phyloP scores from a whole-genome alignment of 2,888 invertebrate genomes.

The Euplexia lucipara region DNA sequence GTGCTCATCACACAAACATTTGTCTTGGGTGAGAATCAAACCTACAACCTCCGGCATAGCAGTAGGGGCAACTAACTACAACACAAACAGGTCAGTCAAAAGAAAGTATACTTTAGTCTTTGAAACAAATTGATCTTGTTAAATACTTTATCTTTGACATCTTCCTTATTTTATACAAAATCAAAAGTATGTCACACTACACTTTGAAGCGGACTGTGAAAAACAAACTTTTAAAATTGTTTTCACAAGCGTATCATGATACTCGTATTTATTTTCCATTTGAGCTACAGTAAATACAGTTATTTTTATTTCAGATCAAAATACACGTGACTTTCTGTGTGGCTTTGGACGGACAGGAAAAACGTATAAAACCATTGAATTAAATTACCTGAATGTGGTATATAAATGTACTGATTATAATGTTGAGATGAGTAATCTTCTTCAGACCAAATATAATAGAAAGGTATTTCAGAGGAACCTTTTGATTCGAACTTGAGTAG shows the following conservation, averaged over 20 bases:
- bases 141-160: not conserved
- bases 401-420: no score
- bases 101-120: not conserved
- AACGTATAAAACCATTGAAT: constrained; percentile 55
- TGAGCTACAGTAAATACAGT: constrained; percentile 64
- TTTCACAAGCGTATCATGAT: constrained; percentile 62
- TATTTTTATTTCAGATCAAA: constrained; percentile 69
- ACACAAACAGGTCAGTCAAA: no score
- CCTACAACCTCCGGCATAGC: no score
- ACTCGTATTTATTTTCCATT: constrained; percentile 65
- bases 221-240: constrained; percentile 59
- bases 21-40: no score
- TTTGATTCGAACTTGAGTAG: no score
- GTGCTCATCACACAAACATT: no score
- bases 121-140: not conserved
- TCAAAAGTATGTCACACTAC: constrained; percentile 35
- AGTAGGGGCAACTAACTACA: no score
- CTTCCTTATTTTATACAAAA: constrained; percentile 13
- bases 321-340: constrained; percentile 71
- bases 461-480: no score
- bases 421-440: no score
- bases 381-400: constrained; percentile 38
- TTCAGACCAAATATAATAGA: no score
- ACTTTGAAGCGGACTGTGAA: constrained; percentile 39
- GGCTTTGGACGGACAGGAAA: constrained; percentile 58